Conservation (phyloP, 2,113 vertebrate species). For the Boleophthalmus pectinirostris region DNA sequence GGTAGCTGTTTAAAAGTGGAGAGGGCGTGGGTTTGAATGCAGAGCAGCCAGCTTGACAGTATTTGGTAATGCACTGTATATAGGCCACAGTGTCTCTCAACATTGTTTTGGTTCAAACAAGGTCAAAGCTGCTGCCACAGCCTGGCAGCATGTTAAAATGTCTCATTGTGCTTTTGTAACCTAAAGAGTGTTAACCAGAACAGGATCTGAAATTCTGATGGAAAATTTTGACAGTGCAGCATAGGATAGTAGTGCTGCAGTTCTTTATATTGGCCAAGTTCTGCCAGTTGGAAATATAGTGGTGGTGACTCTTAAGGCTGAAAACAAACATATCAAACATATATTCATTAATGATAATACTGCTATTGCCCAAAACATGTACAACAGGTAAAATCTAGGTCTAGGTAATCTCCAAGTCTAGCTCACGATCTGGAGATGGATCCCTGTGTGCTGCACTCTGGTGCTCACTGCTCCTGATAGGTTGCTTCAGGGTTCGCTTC, state of each 20-base stretch:
- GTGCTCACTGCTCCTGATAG: too few relatives aligned
- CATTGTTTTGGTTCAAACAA: slow-evolving; percentile 8
- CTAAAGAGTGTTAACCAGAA: neutral
- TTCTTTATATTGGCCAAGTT: neutral
- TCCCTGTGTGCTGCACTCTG: too few relatives aligned
- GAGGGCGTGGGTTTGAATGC: neutral
- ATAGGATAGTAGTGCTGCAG: slow-evolving; percentile 2
- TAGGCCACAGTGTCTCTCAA: slow-evolving; percentile 24
- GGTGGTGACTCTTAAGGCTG: neutral
- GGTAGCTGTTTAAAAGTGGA: slow-evolving; percentile 7
- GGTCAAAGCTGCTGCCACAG: slow-evolving; percentile 24
- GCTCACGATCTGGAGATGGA: too few relatives aligned
- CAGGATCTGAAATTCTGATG: neutral
- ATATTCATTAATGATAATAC: neutral
- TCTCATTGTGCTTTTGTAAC: neutral
- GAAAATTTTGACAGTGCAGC: neutral
- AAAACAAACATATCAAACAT: neutral
- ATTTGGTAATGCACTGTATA: slow-evolving; percentile 7
- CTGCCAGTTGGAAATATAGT: neutral
- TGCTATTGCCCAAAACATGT: too few relatives aligned
- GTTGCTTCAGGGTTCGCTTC: neutral
- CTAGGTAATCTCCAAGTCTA: too few relatives aligned
- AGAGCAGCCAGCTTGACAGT: neutral
- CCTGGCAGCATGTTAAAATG: slow-evolving; percentile 20
- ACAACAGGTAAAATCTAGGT: too few relatives aligned